Percentiles rank a stretch among this genome's conserved stretches.
These are phyloP conservation scores for Tenthredo distinguenda DNA, from an alignment of 2,888 invertebrate species.

Conservation along the genomic window DNA sequence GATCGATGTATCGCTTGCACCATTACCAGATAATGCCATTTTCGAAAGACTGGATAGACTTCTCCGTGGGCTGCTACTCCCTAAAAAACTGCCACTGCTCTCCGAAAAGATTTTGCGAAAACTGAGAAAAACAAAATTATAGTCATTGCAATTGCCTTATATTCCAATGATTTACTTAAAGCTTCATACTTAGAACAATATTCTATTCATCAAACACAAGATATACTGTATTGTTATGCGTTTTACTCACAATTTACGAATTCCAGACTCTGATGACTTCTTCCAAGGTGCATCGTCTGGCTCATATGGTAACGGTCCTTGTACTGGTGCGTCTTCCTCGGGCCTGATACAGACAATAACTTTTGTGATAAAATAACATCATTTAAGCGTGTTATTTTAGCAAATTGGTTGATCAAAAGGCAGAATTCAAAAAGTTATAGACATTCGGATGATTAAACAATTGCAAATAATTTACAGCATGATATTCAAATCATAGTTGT, in stretches of 20 bases:
- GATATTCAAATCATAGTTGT: neutral
- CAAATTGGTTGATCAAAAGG: slow-evolving; percentile 42
- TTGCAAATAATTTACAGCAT: neutral
- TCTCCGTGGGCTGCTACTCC: slow-evolving; percentile 89
- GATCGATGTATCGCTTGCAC: slow-evolving; percentile 70
- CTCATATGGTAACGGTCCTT: slow-evolving; percentile 97
- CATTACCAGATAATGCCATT: slow-evolving; percentile 82
- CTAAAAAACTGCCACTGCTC: slow-evolving; percentile 82
- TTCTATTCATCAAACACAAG: neutral
- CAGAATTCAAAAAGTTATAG: slow-evolving; percentile 1
- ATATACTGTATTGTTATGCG: neutral
- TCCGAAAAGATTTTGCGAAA: slow-evolving; percentile 95
- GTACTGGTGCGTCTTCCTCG: slow-evolving; percentile 90
- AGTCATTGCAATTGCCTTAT: slow-evolving; percentile 9
- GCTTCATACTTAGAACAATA: slow-evolving; percentile 28
- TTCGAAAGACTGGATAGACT: slow-evolving; percentile 89
- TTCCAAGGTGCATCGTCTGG: slow-evolving; percentile 99
- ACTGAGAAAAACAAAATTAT: slow-evolving; percentile 79
- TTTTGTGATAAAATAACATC: slow-evolving; percentile 24
- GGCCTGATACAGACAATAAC: slow-evolving; percentile 60
- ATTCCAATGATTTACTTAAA: slow-evolving; percentile 34
- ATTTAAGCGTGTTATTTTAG: neutral
- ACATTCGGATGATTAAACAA: neutral
- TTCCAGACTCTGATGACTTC: slow-evolving; percentile 89
- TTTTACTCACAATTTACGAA: slow-evolving; percentile 91